Evolutionary conservation across 1,140 invertebrate genomes (phyloP).

Genomic region (Pristionchus pacificus): DNA sequence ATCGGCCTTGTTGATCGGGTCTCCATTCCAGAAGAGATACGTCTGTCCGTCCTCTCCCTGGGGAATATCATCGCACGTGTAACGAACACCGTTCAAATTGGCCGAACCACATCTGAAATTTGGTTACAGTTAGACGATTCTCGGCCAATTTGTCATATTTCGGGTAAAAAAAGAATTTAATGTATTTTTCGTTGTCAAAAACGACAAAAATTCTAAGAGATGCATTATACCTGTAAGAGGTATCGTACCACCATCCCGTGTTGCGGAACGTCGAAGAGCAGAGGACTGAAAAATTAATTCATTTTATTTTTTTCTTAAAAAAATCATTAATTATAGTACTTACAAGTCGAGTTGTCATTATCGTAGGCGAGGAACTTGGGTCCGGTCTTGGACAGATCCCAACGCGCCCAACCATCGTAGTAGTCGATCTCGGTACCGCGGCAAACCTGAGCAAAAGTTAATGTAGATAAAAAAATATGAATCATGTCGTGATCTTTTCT

Average conservation of each 20-base stretch:
- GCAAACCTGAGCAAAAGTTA: conserved; percentile 12
- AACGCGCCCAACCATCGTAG: conserved; percentile 35
- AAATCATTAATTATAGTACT: no score
- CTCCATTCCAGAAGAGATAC: conserved; percentile 16
- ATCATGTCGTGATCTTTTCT: no score
- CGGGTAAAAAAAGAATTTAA: no score
- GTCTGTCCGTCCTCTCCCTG: conserved; percentile 4
- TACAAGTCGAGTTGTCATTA: conserved; percentile 11
- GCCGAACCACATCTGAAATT: conserved; percentile 33
- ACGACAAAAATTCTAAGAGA: no score
- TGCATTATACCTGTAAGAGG: no score
- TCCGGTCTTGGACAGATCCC: conserved; percentile 27
- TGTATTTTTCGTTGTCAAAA: no score
- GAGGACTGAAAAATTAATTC: conserved; percentile 18
- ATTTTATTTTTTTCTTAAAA: neutral
- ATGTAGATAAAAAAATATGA: neutral
- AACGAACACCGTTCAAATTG: conserved; percentile 37
- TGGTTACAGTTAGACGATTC: no score
- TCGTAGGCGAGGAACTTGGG: conserved; percentile 29
- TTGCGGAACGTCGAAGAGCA: conserved; percentile 30
- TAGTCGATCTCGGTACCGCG: conserved; percentile 20
- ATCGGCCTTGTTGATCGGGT: conserved; percentile 5
- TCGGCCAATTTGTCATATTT: no score
- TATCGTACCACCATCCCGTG: conserved; percentile 39
- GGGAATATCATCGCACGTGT: conserved; percentile 24